phyloP scores from a whole-genome alignment of 2,888 invertebrate species.

The Reticulitermes lucifugus region DNA sequence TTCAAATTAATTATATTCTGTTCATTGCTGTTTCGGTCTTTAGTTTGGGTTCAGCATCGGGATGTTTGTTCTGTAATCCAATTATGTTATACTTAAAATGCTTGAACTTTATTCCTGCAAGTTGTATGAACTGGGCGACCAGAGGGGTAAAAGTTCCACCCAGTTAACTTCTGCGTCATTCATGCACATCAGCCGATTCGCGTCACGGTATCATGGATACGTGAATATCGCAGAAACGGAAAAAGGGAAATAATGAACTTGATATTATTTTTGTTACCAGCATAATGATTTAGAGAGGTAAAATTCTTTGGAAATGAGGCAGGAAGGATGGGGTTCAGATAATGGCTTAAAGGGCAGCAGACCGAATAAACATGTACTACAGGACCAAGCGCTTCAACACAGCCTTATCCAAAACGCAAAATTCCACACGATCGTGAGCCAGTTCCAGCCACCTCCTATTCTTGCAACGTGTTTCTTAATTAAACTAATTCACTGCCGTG shows the following conservation, averaged over 20 bases:
- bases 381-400: no score
- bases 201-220: not conserved
- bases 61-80: not conserved
- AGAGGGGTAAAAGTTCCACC: not conserved
- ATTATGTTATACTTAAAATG: not conserved
- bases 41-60: no score
- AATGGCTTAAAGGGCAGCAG: not conserved
- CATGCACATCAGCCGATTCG: not conserved
- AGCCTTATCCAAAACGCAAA: no score
- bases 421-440: no score
- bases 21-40: no score
- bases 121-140: not conserved
- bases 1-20: no score
- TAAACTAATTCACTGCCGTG: no score
- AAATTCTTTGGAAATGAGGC: no score
- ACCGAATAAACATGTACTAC: not conserved
- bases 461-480: no score
- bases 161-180: constrained; percentile 8
- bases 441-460: no score
- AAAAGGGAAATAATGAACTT: not conserved
- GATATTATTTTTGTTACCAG: not conserved
- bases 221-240: not conserved
- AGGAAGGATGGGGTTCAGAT: no score
- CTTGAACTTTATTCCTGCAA: not conserved
- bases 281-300: not conserved